Evolutionary conservation across 2,113 vertebrate genomes (phyloP).

Genomic region (Dicaeum eximium): DNA sequence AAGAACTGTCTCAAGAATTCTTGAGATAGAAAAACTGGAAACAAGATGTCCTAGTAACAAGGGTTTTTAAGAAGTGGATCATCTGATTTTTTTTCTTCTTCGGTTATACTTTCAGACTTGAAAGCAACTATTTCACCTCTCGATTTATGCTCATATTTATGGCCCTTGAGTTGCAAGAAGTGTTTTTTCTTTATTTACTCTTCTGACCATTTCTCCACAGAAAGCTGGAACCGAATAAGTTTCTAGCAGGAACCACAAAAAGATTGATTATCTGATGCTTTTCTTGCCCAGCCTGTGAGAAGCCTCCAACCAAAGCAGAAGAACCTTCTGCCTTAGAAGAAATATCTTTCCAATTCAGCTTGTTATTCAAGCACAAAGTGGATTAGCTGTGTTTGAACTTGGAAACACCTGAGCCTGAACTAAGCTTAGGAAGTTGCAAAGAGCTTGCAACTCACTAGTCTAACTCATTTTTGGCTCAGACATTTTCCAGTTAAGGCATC

Average conservation of each 20-base stretch:
- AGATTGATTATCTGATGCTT: neutral
- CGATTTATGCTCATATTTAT: neutral
- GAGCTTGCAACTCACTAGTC: conserved; percentile 12
- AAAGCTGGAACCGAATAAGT: neutral
- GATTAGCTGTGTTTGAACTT: conserved; percentile 36
- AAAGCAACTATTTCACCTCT: neutral
- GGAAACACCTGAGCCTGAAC: conserved; percentile 22
- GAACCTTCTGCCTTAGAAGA: neutral
- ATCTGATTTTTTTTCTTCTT: neutral
- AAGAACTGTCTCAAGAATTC: neutral
- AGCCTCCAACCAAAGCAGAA: neutral
- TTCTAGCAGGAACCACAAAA: neutral
- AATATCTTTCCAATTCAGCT: neutral
- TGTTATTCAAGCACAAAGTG: conserved; percentile 4
- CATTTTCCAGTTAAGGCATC: conserved; percentile 59
- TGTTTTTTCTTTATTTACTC: neutral
- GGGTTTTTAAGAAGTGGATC: neutral
- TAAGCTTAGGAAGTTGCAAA: conserved; percentile 10
- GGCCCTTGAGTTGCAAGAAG: neutral
- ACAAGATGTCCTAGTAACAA: neutral
- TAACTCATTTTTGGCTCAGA: conserved; percentile 43
- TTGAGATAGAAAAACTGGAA: conserved; percentile 6
- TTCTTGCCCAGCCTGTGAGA: neutral
- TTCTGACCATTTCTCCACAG: neutral
- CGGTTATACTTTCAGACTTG: neutral